Evolutionary conservation across 2,797 vertebrate species (phyloP).

Genomic region (Gymnothorax javanicus): DNA sequence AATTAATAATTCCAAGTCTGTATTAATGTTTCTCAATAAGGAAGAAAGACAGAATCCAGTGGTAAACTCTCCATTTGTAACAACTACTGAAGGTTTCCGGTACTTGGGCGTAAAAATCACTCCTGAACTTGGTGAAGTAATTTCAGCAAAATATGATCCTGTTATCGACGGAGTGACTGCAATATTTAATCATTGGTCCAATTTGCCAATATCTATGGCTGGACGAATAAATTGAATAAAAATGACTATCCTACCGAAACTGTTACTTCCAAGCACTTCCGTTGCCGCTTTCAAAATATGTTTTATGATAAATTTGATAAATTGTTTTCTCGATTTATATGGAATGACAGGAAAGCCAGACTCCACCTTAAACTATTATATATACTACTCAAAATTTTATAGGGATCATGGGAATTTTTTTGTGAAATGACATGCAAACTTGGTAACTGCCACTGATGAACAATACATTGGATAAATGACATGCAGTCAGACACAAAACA

Average conservation of each 20-base stretch:
- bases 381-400: too few species aligned
- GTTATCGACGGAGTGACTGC: conserved; percentile 15
- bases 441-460: too few species aligned
- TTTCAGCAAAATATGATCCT: conserved; percentile 31
- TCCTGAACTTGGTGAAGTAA: conserved; percentile 16
- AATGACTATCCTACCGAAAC: conserved; percentile 30
- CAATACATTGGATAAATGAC: too few species aligned
- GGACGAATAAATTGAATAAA: conserved; percentile 41
- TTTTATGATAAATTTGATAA: background rate
- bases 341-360: conserved; percentile 18
- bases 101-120: conserved; percentile 40
- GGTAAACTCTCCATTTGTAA: conserved; percentile 24
- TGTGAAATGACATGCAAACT: too few species aligned
- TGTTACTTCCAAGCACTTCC: conserved; percentile 27
- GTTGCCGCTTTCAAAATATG: conserved; percentile 16
- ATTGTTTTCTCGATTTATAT: conserved; percentile 29
- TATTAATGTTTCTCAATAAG: conserved; percentile 43
- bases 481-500: too few species aligned
- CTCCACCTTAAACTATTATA: background rate
- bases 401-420: too few species aligned
- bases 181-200: conserved; percentile 30
- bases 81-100: conserved; percentile 37
- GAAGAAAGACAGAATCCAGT: conserved; percentile 30
- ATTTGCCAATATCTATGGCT: conserved; percentile 37
- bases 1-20: too few species aligned